phyloP scores from a whole-genome alignment of 2,113 vertebrate genomes.

The Chroicocephalus ridibundus region DNA sequence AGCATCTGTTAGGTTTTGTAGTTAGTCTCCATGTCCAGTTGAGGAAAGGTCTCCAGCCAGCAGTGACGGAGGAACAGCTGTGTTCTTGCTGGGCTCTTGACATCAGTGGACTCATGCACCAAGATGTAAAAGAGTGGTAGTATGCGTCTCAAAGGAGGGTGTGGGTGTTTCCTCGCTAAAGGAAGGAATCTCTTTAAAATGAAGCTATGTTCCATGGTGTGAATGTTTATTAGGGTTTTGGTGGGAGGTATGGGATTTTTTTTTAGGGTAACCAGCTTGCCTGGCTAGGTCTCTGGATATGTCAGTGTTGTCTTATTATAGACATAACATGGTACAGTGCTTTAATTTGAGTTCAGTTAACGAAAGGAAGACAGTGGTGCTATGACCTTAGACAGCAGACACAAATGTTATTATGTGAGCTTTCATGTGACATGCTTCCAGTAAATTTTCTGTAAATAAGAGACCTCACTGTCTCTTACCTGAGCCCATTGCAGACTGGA shows the following conservation, averaged over 20 bases:
- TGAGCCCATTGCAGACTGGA: not conserved
- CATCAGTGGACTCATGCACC: not conserved
- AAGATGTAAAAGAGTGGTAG: not conserved
- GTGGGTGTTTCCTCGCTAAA: not conserved
- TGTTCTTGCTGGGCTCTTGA: not conserved
- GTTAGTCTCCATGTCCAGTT: not conserved
- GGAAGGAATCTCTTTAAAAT: not conserved
- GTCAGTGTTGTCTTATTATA: not conserved
- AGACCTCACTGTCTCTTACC: not conserved
- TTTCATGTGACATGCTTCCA: not conserved
- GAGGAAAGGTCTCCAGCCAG: not conserved
- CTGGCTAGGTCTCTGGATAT: not conserved
- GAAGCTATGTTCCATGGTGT: not conserved
- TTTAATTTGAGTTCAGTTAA: not conserved
- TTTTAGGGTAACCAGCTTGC: not conserved
- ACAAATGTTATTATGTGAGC: not conserved
- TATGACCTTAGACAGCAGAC: not conserved
- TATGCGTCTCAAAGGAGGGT: not conserved
- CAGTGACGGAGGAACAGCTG: not conserved
- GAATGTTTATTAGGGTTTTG: not conserved
- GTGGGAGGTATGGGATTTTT: not conserved
- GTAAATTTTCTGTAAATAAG: not conserved
- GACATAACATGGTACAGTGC: not conserved
- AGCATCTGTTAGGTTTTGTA: not conserved
- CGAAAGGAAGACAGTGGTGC: not conserved